phyloP scores from a whole-genome alignment of 2,113 vertebrate genomes.

The Ageneiosus marmoratus region DNA sequence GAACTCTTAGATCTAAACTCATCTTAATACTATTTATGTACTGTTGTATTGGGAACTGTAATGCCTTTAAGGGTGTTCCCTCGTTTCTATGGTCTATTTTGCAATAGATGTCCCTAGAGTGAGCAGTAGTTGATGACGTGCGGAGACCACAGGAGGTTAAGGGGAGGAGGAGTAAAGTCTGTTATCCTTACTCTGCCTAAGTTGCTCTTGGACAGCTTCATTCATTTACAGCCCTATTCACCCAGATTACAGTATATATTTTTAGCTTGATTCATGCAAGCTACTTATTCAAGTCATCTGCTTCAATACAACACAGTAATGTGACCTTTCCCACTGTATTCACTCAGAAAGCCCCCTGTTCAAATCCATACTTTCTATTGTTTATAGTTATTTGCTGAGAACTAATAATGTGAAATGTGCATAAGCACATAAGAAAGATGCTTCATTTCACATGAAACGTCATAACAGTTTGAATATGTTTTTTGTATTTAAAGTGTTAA shows the following conservation, averaged over 20 bases:
- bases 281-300: conserved; percentile 34
- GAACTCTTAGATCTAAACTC: neutral
- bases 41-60: conserved; percentile 55
- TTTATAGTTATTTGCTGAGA: conserved; percentile 15
- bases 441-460: neutral
- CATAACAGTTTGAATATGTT: neutral
- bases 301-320: conserved; percentile 19
- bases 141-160: conserved; percentile 30
- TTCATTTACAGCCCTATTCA: conserved; percentile 37
- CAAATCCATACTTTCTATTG: neutral
- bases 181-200: conserved; percentile 23
- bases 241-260: conserved; percentile 46
- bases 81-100: conserved; percentile 19
- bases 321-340: conserved; percentile 13
- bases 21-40: neutral
- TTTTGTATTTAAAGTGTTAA: too few species aligned
- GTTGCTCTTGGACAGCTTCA: conserved; percentile 25
- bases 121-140: conserved; percentile 28
- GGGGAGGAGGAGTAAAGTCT: conserved; percentile 20
- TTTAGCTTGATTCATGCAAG: conserved; percentile 47
- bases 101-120: conserved; percentile 30
- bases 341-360: conserved; percentile 23
- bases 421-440: neutral
- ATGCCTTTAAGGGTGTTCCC: conserved; percentile 19
- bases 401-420: neutral